Evolutionary conservation across 2,797 vertebrate genomes (phyloP).

Genomic region (Diplodus puntazzo): DNA sequence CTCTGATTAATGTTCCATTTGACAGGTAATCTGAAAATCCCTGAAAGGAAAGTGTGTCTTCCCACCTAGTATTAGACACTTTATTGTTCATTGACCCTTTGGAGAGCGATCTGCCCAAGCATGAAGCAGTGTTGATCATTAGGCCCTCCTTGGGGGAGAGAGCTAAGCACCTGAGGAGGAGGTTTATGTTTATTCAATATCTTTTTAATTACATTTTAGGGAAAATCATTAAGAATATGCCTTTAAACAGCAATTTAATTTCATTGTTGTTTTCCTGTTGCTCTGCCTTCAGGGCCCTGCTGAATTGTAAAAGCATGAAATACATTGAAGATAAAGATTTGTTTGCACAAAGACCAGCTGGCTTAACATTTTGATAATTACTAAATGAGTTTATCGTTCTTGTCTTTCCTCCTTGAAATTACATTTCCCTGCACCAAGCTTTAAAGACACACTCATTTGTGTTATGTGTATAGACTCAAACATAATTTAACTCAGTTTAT

Average conservation of each 20-base stretch:
- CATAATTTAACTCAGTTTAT: no score
- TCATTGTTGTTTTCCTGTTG: constrained; percentile 1
- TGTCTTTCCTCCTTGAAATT: constrained; percentile 17
- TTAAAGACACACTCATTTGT: neutral
- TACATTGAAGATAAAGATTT: constrained; percentile 28
- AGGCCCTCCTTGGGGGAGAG: constrained; percentile 16
- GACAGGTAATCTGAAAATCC: neutral
- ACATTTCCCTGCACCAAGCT: neutral
- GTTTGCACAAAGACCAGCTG: constrained; percentile 28
- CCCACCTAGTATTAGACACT: constrained; percentile 7
- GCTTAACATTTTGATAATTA: constrained; percentile 37
- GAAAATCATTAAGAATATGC: constrained; percentile 55
- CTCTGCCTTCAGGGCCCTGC: constrained; percentile 29
- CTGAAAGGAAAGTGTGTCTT: constrained; percentile 15
- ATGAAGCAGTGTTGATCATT: constrained; percentile 53
- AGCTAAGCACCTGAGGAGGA: constrained; percentile 32
- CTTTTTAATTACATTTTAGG: constrained; percentile 66
- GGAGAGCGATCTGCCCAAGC: constrained; percentile 21
- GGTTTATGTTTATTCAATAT: constrained; percentile 67
- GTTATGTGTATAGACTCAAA: no score
- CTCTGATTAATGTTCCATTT: constrained; percentile 26
- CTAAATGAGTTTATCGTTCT: constrained; percentile 26
- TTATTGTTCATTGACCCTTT: constrained; percentile 2
- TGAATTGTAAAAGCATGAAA: constrained; percentile 20
- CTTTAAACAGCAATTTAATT: constrained; percentile 47